These are phyloP conservation scores for Leiothrix lutea DNA, from an alignment of 2,113 vertebrate genomes.

Conservation along the genomic window DNA sequence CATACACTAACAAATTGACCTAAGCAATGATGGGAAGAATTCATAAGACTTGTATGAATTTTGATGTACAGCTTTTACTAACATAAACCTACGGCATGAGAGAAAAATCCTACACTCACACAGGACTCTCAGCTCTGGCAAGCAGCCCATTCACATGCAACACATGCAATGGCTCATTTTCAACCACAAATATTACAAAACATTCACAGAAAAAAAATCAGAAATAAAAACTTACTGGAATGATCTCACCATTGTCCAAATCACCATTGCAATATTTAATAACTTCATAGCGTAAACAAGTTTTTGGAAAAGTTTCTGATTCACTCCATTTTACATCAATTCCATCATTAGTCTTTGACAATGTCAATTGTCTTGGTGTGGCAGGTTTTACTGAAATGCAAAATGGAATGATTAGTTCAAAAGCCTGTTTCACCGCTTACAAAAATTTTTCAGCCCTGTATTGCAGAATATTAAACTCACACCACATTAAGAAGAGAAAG, in stretches of 20 bases:
- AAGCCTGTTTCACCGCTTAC: neutral
- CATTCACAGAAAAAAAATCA: neutral
- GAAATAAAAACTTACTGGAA: constrained; percentile 2
- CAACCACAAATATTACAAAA: neutral
- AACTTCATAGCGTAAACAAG: constrained; percentile 23
- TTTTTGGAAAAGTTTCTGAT: neutral
- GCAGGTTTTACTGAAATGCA: constrained; percentile 56
- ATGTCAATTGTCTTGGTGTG: neutral
- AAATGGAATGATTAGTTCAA: neutral
- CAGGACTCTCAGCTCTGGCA: neutral
- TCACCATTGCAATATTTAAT: neutral
- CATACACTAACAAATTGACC: neutral
- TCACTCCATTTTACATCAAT: constrained; percentile 29
- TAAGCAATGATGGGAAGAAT: neutral
- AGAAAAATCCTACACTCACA: neutral
- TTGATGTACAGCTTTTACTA: neutral
- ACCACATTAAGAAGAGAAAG: neutral
- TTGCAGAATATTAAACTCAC: neutral
- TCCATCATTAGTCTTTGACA: neutral
- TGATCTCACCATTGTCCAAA: neutral
- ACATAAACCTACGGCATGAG: neutral
- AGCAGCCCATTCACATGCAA: neutral
- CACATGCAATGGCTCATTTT: neutral
- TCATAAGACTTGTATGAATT: neutral
- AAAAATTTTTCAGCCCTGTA: neutral